Percentiles rank a stretch among this genome's conserved stretches.
These are phyloP conservation scores for Ophion ventricosus DNA, from an alignment of 2,888 invertebrate species.

Conservation along the genomic window DNA sequence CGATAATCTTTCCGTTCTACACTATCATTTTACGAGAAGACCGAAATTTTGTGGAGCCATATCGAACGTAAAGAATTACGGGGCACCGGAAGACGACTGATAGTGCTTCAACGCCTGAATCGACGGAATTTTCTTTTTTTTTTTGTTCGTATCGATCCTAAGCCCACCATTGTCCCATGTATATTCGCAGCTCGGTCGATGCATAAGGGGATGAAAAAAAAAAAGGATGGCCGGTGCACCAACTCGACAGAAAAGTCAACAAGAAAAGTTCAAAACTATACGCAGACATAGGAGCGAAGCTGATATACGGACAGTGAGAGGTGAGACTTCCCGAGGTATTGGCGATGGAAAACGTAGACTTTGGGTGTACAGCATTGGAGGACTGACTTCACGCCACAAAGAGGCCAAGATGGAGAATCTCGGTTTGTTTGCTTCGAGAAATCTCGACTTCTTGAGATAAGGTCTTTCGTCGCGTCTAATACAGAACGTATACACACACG, in stretches of 20 bases:
- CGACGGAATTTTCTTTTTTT: not conserved
- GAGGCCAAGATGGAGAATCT: conserved; percentile 24
- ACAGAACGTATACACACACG: too few species aligned
- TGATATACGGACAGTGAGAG: not conserved
- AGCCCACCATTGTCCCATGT: not conserved
- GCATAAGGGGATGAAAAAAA: conserved; percentile 33
- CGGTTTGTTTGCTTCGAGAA: conserved; percentile 56
- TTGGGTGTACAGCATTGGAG: conserved; percentile 3
- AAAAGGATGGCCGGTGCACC: conserved; percentile 13
- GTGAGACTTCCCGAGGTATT: conserved; percentile 36
- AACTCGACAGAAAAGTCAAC: conserved; percentile 39
- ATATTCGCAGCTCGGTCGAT: conserved; percentile 47
- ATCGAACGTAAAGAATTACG: too few species aligned
- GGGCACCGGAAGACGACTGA: too few species aligned
- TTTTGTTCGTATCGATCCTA: conserved; percentile 2
- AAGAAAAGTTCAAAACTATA: conserved; percentile 43
- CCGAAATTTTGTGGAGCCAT: too few species aligned
- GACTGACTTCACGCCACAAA: conserved; percentile 28
- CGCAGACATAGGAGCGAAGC: conserved; percentile 11
- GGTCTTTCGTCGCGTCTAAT: conserved; percentile 16
- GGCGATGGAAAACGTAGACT: conserved; percentile 32
- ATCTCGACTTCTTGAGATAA: conserved; percentile 47
- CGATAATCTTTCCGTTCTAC: too few species aligned
- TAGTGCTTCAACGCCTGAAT: too few species aligned
- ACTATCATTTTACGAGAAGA: too few species aligned